Evolutionary conservation across 2,113 vertebrate genomes (phyloP).

Genomic region (Vicugna pacos): DNA sequence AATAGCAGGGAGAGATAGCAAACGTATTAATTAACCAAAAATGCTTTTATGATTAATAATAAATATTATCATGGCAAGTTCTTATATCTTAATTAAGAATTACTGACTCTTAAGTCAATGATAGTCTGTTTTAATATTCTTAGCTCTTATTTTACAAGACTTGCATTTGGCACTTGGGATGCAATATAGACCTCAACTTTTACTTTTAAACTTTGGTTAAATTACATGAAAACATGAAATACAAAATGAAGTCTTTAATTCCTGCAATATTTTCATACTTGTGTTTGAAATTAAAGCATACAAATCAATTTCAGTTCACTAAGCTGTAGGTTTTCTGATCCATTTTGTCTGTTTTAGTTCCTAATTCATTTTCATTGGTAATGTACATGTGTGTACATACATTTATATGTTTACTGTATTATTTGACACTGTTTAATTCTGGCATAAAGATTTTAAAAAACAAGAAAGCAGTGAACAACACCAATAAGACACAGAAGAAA

Average conservation of each 20-base stretch:
- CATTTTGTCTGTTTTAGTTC: neutral
- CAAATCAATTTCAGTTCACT: neutral
- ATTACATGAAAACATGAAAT: slow-evolving; percentile 49
- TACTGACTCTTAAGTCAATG: neutral
- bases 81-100: neutral
- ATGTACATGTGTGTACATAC: neutral
- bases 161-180: slow-evolving; percentile 33
- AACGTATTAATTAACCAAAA: neutral
- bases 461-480: neutral
- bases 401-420: neutral
- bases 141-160: neutral
- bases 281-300: neutral
- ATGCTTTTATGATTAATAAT: neutral
- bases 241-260: neutral
- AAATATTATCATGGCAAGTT: neutral
- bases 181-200: slow-evolving; percentile 40
- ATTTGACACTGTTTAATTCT: neutral
- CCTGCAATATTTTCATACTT: neutral
- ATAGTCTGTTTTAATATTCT: neutral
- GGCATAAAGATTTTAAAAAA: neutral
- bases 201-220: slow-evolving; percentile 65
- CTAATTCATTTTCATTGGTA: neutral
- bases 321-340: neutral
- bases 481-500: neutral
- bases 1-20: neutral